Evolutionary conservation across 2,888 invertebrate genomes (phyloP).

Genomic region (Apodemia duryi): DNA sequence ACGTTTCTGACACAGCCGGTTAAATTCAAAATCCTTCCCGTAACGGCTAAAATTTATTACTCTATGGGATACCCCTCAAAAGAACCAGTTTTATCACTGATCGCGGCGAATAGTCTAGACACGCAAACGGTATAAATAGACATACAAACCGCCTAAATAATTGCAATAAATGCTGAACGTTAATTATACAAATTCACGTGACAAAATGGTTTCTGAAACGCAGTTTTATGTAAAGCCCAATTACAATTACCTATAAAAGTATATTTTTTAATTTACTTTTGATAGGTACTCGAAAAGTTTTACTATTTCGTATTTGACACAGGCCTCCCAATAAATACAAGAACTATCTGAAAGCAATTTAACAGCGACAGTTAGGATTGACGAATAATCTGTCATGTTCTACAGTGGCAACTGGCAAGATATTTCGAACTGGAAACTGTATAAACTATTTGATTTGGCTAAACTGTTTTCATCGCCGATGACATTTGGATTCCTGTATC

Average conservation of each 20-base stretch:
- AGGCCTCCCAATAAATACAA: slow-evolving; percentile 12
- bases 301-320: not conserved
- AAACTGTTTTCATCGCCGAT: not conserved
- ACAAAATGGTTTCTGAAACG: too few species aligned
- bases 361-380: slow-evolving; percentile 19
- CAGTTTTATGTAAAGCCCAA: too few species aligned
- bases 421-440: slow-evolving; percentile 7
- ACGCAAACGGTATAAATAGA: too few species aligned
- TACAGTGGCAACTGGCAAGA: not conserved
- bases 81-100: too few species aligned
- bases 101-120: too few species aligned
- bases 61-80: too few species aligned
- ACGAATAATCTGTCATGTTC: slow-evolving; percentile 18
- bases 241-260: not conserved
- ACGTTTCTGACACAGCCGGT: too few species aligned
- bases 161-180: too few species aligned
- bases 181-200: too few species aligned
- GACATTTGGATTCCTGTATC: not conserved
- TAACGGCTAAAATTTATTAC: too few species aligned
- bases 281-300: not conserved
- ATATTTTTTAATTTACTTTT: not conserved
- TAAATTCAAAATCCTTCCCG: too few species aligned
- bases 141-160: too few species aligned
- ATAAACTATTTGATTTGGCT: slow-evolving; percentile 7
- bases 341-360: slow-evolving; percentile 14